Evolutionary conservation across 2,888 invertebrate genomes (phyloP).

Genomic region (Ceramica pisi): DNA sequence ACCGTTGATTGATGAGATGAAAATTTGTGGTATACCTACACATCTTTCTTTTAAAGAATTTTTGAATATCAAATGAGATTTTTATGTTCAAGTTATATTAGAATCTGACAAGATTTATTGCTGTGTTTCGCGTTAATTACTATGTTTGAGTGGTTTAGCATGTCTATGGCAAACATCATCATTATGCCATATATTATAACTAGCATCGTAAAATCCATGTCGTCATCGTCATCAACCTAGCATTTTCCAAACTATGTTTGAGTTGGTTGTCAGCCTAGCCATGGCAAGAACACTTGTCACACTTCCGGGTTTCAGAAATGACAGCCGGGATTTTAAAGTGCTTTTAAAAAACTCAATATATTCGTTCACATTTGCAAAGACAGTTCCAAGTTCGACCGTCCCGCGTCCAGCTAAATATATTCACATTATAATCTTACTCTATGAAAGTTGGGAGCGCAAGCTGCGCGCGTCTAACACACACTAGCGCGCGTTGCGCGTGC

Average conservation of each 20-base stretch:
- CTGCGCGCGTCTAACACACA: constrained; percentile 82
- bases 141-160: constrained; percentile 36
- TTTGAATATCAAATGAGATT: constrained; percentile 54
- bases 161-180: constrained; percentile 27
- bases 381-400: background rate
- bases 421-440: constrained; percentile 70
- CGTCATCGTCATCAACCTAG: background rate
- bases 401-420: constrained; percentile 34
- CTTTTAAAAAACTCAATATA: background rate
- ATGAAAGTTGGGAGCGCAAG: constrained; percentile 76
- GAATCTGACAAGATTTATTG: constrained; percentile 48
- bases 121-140: constrained; percentile 43
- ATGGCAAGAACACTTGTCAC: no score
- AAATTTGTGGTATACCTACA: constrained; percentile 41
- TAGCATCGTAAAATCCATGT: background rate
- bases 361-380: constrained; percentile 29
- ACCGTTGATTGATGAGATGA: constrained; percentile 53
- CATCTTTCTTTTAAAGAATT: constrained; percentile 17
- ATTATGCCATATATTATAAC: background rate
- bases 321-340: background rate
- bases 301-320: background rate
- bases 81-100: constrained; percentile 30
- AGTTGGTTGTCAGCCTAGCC: background rate
- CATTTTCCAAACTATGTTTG: background rate
- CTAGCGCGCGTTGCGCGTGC: constrained; percentile 42